Evolutionary conservation across 2,113 vertebrate genomes (phyloP).

Genomic region (Kryptolebias marmoratus): DNA sequence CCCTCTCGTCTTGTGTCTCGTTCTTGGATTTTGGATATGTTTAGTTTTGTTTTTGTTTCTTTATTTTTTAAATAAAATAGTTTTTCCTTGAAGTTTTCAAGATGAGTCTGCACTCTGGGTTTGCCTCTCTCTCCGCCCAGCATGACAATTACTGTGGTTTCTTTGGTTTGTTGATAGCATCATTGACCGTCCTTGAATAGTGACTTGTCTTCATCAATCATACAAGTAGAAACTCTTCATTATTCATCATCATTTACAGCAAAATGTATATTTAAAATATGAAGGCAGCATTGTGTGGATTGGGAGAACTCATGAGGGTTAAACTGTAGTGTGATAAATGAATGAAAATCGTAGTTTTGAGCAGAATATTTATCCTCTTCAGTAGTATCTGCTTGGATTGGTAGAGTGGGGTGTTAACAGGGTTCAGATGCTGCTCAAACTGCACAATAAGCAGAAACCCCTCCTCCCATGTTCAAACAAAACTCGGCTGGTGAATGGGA

Average conservation of each 20-base stretch:
- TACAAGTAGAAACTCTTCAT: not conserved
- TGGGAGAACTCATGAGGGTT: not conserved
- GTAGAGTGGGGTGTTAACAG: not conserved
- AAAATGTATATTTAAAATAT: not conserved
- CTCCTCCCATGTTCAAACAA: not conserved
- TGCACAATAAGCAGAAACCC: not conserved
- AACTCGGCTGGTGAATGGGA: too few species aligned
- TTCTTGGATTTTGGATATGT: too few species aligned
- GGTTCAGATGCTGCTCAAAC: too few species aligned
- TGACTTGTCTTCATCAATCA: not conserved
- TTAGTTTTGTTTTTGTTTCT: too few species aligned
- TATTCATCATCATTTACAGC: not conserved
- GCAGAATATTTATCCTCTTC: not conserved
- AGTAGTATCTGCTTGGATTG: not conserved
- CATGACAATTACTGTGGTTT: too few species aligned
- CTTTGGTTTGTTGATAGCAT: not conserved
- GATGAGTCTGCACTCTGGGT: too few species aligned
- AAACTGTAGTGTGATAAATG: not conserved
- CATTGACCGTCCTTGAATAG: not conserved
- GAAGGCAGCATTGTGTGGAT: not conserved
- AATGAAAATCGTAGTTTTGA: too few species aligned
- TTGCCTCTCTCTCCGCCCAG: too few species aligned
- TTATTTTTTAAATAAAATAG: too few species aligned
- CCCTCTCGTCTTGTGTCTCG: too few species aligned
- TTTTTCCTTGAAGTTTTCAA: too few species aligned